A percentile compares a stretch with the other conserved stretches of the same genome.
These are phyloP conservation scores for Ostrea edulis DNA, from an alignment of 1,140 invertebrate species.

Conservation along the genomic window DNA sequence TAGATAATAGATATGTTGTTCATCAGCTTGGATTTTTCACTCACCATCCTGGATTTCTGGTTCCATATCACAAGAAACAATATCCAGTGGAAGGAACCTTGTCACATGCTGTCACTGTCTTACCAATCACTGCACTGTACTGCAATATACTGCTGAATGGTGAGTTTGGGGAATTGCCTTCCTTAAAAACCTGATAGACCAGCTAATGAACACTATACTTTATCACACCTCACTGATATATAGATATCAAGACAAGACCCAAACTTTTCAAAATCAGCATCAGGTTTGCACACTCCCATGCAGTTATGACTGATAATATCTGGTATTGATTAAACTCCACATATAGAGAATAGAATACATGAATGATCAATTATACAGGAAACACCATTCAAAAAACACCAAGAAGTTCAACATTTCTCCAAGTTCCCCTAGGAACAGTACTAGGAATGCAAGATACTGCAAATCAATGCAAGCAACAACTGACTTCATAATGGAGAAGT, in stretches of 20 bases:
- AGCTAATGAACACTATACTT: conserved; percentile 8
- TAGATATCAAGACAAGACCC: conserved; percentile 32
- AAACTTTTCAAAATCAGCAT: conserved; percentile 20
- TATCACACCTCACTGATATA: background rate
- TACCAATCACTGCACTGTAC: background rate
- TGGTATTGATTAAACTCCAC: conserved; percentile 28
- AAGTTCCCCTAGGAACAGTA: background rate
- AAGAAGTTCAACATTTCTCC: conserved; percentile 8
- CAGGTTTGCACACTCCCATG: background rate
- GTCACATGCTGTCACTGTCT: conserved; percentile 8
- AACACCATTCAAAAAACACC: conserved; percentile 26
- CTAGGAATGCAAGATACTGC: conserved; percentile 14
- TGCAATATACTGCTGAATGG: background rate
- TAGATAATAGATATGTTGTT: no score
- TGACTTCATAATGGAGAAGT: background rate
- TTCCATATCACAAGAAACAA: background rate
- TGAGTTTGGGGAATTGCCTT: background rate
- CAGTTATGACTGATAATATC: conserved; percentile 28
- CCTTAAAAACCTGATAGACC: background rate
- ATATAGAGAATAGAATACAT: conserved; percentile 34
- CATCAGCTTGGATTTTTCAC: background rate
- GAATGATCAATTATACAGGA: conserved; percentile 35
- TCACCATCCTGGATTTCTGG: background rate
- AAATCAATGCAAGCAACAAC: conserved; percentile 6
- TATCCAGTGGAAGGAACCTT: background rate